Evolutionary conservation across 2,113 vertebrate genomes (phyloP).

Genomic region (Chlamydotis undulata): DNA sequence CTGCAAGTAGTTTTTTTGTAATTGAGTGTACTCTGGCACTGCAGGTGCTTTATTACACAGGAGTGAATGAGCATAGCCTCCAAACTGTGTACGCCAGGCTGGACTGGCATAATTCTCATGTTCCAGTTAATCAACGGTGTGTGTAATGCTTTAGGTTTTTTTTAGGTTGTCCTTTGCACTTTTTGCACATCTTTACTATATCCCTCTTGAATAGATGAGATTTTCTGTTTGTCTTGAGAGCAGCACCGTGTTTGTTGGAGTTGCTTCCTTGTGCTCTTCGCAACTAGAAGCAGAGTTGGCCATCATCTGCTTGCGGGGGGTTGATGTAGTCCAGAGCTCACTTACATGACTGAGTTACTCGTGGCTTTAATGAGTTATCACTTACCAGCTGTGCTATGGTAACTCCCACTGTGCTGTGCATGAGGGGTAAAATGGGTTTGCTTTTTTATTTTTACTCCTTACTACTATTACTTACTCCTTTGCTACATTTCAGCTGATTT

Average conservation of each 20-base stretch:
- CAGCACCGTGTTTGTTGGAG: neutral
- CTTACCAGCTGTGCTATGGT: neutral
- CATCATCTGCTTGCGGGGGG: neutral
- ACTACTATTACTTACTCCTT: neutral
- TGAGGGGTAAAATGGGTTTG: neutral
- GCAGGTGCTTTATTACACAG: neutral
- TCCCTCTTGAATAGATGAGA: neutral
- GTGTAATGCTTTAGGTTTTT: neutral
- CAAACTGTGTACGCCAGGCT: fast-evolving
- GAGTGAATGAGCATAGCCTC: neutral
- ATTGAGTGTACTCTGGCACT: neutral
- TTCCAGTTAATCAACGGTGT: neutral
- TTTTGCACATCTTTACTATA: neutral
- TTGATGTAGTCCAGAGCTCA: neutral
- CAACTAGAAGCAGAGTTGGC: neutral
- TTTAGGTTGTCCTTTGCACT: neutral
- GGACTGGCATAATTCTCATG: neutral
- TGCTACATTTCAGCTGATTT: neutral
- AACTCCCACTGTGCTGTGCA: neutral
- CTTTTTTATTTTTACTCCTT: neutral
- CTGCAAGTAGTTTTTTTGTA: neutral
- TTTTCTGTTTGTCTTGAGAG: neutral
- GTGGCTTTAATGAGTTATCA: neutral
- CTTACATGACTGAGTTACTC: neutral
- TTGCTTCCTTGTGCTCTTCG: neutral